phyloP scores from a whole-genome alignment of 37 sponge, comb jelly and placozoan species.

The Spongilla lacustris region DNA sequence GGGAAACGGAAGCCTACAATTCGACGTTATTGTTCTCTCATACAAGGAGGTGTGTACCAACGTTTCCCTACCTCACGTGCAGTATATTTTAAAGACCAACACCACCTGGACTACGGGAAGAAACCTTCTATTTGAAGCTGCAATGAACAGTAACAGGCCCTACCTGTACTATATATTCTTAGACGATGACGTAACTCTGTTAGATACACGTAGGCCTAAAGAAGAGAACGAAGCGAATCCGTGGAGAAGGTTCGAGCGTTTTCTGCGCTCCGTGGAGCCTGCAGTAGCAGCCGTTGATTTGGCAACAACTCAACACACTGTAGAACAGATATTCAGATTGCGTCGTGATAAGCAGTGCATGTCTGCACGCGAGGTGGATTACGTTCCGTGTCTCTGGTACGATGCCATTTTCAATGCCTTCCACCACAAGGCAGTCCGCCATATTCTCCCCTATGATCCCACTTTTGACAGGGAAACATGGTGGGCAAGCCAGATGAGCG shows the following conservation, averaged over 20 bases:
- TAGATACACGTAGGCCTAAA: not conserved
- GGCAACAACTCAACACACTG: not conserved
- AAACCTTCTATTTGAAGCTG: not conserved
- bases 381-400: not conserved
- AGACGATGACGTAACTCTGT: not conserved
- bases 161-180: conserved; percentile 12
- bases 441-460: not conserved
- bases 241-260: not conserved
- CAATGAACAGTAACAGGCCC: not conserved
- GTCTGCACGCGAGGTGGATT: not conserved
- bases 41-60: not conserved
- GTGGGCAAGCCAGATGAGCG: not conserved
- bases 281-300: not conserved
- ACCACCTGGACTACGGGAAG: conserved; percentile 5
- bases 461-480: not conserved
- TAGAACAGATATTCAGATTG: not conserved
- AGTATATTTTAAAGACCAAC: not conserved
- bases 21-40: not conserved
- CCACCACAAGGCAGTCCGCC: not conserved
- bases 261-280: not conserved
- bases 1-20: not conserved
- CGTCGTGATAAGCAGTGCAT: not conserved
- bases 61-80: not conserved
- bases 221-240: not conserved
- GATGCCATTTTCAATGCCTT: conserved; percentile 5